Base-by-base conservation (phyloP, 1,140 invertebrate species). In the Drosophila sp. region DNA sequence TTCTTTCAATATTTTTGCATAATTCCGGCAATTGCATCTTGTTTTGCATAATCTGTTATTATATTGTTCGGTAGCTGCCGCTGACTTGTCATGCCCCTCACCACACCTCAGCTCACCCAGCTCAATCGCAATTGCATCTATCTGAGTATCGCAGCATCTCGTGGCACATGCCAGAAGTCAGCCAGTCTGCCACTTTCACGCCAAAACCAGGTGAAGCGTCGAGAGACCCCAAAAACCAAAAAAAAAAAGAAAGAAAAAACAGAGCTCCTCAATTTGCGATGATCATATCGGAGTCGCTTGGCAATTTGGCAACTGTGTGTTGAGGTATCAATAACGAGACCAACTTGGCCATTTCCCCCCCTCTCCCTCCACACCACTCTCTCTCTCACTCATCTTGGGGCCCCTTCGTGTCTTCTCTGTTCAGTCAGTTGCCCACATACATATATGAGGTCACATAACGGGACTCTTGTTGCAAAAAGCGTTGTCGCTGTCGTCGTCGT, bases 391-490 rank as follows among this genome's bases (percentile, higher is more conserved):
- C 44, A 25, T 50, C 44, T 27, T 27, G 40, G n/a, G 6, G 23
- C 44, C 23, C 11, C 44, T 50, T 25, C 44, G 44, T 50, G 44
- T 50, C 44, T 50, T 50, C 23, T 50, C 58, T 40, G 41, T 47
- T 64, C 32, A 38, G 65, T 75, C 61, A 64, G 58, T 83, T 83
- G 80, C 70, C 80, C 81, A 60, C 41, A 44, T n/a, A 40, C 10
- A 40, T 65, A 85, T 86, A 86, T 86, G 81, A 75, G 81, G 81
- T 81, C 81, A 86, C 54, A 80, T 85, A 85, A 85, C 81, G 82
- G 81, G 57, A 60, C 65, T 73, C 54, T 66, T 62, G 72, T 58
- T 63, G 65, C 76, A 63, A 70, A 60, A 32, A 30, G 27, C n/a
- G n/a, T 44, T 44, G 41, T 66, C 61, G 70, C 41, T 41, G 44